A percentile compares a stretch with the other conserved stretches of the same genome.
Conservation (phyloP, 1,140 invertebrate species). For the Pseudomyrmex dendroicus region DNA sequence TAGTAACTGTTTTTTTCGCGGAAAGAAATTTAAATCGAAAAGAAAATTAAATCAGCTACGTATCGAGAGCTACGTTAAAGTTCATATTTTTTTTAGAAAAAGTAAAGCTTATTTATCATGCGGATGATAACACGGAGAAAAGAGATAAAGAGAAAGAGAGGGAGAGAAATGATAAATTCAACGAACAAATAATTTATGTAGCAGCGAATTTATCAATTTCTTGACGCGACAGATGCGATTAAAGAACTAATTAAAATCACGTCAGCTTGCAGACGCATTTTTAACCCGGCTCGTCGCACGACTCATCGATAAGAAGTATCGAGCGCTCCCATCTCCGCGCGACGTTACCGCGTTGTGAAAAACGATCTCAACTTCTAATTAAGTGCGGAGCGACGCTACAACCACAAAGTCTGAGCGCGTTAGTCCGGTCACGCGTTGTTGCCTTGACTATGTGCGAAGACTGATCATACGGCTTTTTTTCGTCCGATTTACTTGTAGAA, state of each 20-base stretch:
- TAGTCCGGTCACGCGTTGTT: constrained; percentile 38
- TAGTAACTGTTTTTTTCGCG: not conserved
- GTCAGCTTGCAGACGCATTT: constrained; percentile 39
- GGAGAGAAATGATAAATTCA: not conserved
- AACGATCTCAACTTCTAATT: constrained; percentile 59
- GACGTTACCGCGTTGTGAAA: constrained; percentile 24
- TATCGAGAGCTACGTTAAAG: not conserved
- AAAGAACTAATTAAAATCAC: constrained; percentile 60
- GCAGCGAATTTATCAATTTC: constrained; percentile 30
- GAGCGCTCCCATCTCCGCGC: constrained; percentile 12
- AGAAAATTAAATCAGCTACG: constrained; percentile 5
- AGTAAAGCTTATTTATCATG: not conserved
- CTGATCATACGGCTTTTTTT: constrained; percentile 28
- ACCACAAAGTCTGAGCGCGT: constrained; percentile 8
- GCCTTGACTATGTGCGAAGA: constrained; percentile 33
- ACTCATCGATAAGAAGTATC: constrained; percentile 55
- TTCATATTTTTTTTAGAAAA: constrained; percentile 2
- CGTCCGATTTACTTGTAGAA: not conserved
- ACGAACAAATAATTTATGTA: not conserved
- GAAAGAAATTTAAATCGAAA: not conserved
- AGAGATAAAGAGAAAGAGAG: not conserved
- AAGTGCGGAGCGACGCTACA: constrained; percentile 16
- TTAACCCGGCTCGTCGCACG: constrained; percentile 5
- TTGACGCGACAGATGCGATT: constrained; percentile 49
- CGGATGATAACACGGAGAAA: not conserved